Conservation (phyloP, 2,888 invertebrate genomes). For the Drosophila limbata region DNA sequence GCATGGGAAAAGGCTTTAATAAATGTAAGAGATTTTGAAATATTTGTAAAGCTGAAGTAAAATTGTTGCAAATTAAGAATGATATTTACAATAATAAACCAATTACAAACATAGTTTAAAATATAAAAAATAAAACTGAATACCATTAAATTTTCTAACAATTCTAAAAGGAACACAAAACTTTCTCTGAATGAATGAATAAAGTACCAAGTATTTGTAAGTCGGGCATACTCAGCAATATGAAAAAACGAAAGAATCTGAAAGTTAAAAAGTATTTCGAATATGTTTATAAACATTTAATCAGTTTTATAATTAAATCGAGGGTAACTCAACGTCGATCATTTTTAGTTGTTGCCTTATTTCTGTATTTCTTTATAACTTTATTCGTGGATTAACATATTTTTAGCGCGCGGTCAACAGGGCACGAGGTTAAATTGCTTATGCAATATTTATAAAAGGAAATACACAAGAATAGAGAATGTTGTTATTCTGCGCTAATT, state of each 20-base stretch:
- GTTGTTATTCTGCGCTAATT: slow-evolving; percentile 47
- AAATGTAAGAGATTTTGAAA: not conserved
- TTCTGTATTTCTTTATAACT: not conserved
- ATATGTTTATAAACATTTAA: not conserved
- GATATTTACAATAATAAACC: too few relatives aligned
- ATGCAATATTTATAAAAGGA: slow-evolving; percentile 60
- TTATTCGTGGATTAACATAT: slow-evolving; percentile 59
- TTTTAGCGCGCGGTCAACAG: slow-evolving; percentile 73
- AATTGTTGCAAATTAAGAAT: too few relatives aligned
- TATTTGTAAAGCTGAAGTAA: too few relatives aligned
- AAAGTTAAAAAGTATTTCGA: not conserved
- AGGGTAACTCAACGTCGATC: not conserved
- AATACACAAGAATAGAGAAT: slow-evolving; percentile 57
- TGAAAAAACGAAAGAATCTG: not conserved
- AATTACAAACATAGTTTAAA: not conserved
- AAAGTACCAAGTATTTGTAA: not conserved
- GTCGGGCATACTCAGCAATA: not conserved
- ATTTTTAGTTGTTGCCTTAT: not conserved
- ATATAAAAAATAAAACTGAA: not conserved
- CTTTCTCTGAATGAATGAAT: too few relatives aligned
- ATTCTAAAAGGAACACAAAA: not conserved
- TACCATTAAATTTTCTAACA: not conserved
- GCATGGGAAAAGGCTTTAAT: not conserved
- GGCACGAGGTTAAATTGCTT: slow-evolving; percentile 74
- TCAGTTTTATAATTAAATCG: not conserved